phyloP scores from a whole-genome alignment of 2,113 vertebrate genomes.

The Phaetusa simplex region DNA sequence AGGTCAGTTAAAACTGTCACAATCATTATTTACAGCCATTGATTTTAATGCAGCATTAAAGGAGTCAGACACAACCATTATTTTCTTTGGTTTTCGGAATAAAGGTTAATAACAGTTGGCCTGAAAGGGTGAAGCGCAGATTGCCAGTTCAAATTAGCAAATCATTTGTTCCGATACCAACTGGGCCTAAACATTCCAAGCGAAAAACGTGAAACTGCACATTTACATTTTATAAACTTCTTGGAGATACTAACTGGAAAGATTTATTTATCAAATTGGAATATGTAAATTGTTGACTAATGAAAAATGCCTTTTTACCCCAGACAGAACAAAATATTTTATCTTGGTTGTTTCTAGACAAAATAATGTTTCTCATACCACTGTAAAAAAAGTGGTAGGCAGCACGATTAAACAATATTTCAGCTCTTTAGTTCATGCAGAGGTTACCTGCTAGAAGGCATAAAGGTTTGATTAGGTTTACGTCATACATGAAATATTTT shows the following conservation, averaged over 20 bases:
- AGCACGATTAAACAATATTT: constrained; percentile 85
- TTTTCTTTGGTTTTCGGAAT: constrained; percentile 69
- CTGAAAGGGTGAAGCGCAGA: constrained; percentile 54
- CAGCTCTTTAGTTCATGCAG: constrained; percentile 82
- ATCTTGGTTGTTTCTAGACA: constrained; percentile 67
- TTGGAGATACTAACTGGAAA: neutral
- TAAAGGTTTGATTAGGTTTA: constrained; percentile 84
- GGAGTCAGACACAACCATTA: constrained; percentile 48
- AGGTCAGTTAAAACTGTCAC: constrained; percentile 54
- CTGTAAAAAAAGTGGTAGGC: constrained; percentile 67
- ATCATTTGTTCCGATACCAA: constrained; percentile 13
- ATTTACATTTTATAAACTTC: neutral
- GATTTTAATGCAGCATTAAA: constrained; percentile 70
- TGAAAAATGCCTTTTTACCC: neutral
- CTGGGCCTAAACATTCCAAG: neutral
- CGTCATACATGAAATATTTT: constrained; percentile 79
- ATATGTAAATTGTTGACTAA: constrained; percentile 23
- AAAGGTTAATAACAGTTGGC: constrained; percentile 64
- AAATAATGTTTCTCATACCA: constrained; percentile 73
- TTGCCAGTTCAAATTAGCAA: constrained; percentile 59
- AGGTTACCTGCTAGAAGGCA: constrained; percentile 83
- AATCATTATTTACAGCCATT: constrained; percentile 64
- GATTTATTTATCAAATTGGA: neutral
- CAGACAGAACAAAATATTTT: constrained; percentile 63
- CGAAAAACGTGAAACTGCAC: neutral